Evolutionary conservation across 2,113 vertebrate genomes (phyloP), one percentile per base, ranked within the genome.

Genomic region (Periophthalmodon schlosseri): DNA sequence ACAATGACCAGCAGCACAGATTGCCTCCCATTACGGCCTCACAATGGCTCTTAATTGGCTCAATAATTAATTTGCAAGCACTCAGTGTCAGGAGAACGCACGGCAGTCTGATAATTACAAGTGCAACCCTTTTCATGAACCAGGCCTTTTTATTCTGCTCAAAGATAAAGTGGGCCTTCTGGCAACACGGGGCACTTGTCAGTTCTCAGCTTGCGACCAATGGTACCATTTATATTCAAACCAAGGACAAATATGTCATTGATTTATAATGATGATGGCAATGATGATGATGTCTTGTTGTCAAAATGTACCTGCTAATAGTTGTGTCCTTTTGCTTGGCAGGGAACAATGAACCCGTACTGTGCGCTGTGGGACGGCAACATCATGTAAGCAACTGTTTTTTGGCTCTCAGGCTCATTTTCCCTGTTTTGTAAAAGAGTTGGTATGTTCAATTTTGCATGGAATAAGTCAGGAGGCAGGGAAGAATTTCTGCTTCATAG

Each of bases 301-400:
- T 75, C 14, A 23, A 68, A 36, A 72, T 76, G 70, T 24, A 72
- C 12, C 10, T 74, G 49, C 8, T 80, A 74, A 87, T 69, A 77
- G 76, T 68, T 46, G 75, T 33, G 84, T 46, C 46, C 75, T 81
- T 86, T 75, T 86, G 49, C 80, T 76, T 91, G 94, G 80, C 89
- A 99, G 97, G 96, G 98, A 71, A 97, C 97, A 47, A 84, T 96
- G 93, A 97, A 97, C 85, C 98, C 98, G 23, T 97, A 96, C 91
- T 99, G 98, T 87, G 97, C 97, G 66, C 92, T 98, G 72, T 99
- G 98, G 98, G 97, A 99, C 92, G 95, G 94, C 89, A 94, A 89
- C 84, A 93, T 94, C 91, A 96, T 93, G 98, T 99, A 97, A 99
- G 98, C 98, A 78, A 79, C 10, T 72, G 72, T 79, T n/a, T 24